Base-by-base conservation (phyloP, 2,113 vertebrate genomes). In the Aphyosemion australe region DNA sequence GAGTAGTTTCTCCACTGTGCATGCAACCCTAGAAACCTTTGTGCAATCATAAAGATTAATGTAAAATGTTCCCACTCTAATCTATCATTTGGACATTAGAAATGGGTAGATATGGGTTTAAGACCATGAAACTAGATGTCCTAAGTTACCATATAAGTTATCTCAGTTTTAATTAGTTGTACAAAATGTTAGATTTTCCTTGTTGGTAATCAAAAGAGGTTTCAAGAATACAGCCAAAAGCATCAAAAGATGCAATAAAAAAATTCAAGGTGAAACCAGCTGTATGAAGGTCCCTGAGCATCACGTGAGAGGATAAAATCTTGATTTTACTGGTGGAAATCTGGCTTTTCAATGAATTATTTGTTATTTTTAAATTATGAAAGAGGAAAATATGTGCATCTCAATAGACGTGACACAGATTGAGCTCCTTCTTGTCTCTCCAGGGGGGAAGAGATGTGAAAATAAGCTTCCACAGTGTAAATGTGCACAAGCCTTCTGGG, bases 401-500 rank as follows among this genome's bases (percentile, higher is more conserved):
- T 15, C 32, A 32, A 42, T 12, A 46, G 8, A 57, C 18, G 41
- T 58, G 51, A 45, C 31, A 32, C 19, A 21, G 39, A 45, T 20
- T 43, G 6, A 15, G 16, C 1, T 58, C 6, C 46, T 48, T 63
- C 3, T 16, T 46, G 42, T 10, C 57, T 12, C 12, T 49, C 2
- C 32, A n/a, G 3, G 3, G 13, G 3, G 12, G 11, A 16, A 52
- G 11, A 55, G 20, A 42, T 14, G 12, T 14, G 64, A 19, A 57
- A 59, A 55, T 21, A 63, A 26, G 61, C 8, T 26, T 20, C 43
- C 47, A 12, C 20, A 8, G 41, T 46, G 18, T 31, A 64, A 65
- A 55, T 8, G 8, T 64, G 15, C 48, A 58, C 15, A 18, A 43
- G 11, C 43, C 4, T 39, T 19, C 1, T 46, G 37, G 31, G n/a